A percentile compares a stretch with the other conserved stretches of the same genome.
phyloP scores from a whole-genome alignment of 2,888 invertebrate species.

The Brachycybe producta region DNA sequence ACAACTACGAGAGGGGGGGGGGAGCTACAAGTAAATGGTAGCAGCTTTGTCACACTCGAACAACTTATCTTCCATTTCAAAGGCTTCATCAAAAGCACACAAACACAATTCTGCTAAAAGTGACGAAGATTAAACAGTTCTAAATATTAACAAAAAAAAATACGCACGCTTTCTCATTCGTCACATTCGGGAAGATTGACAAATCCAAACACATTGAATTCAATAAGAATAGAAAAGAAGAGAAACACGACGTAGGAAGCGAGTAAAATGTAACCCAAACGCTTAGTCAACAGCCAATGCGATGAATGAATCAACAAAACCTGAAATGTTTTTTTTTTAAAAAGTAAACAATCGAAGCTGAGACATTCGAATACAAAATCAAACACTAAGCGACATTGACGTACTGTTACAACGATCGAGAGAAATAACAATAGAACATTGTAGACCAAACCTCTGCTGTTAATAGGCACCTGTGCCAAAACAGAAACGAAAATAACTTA shows the following conservation, averaged over 20 bases:
- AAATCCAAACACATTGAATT: slow-evolving; percentile 34
- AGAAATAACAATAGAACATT: slow-evolving; percentile 34
- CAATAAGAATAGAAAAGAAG: slow-evolving; percentile 31
- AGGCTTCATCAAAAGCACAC: too few species aligned
- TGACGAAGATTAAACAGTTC: too few species aligned
- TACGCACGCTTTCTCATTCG: too few species aligned
- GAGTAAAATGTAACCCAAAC: slow-evolving; percentile 30
- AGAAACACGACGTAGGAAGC: slow-evolving; percentile 31
- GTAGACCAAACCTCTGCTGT: slow-evolving; percentile 30
- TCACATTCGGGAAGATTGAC: slow-evolving; percentile 31
- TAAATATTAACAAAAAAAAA: too few species aligned
- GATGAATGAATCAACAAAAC: slow-evolving; percentile 32
- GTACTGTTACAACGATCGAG: slow-evolving; percentile 31
- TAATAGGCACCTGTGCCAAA: not conserved
- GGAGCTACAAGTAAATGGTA: too few species aligned
- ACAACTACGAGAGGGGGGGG: too few species aligned
- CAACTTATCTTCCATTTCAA: too few species aligned
- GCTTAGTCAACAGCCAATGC: slow-evolving; percentile 29
- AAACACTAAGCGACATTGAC: slow-evolving; percentile 3
- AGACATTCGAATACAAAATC: not conserved
- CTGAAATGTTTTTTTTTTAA: slow-evolving; percentile 25
- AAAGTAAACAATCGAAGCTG: too few species aligned
- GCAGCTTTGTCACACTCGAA: too few species aligned
- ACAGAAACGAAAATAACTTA: not conserved
- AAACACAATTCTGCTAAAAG: too few species aligned